Percentiles rank a stretch among this genome's conserved stretches.
Conservation (phyloP, 2,888 invertebrate genomes). For the Hyalella azteca region DNA sequence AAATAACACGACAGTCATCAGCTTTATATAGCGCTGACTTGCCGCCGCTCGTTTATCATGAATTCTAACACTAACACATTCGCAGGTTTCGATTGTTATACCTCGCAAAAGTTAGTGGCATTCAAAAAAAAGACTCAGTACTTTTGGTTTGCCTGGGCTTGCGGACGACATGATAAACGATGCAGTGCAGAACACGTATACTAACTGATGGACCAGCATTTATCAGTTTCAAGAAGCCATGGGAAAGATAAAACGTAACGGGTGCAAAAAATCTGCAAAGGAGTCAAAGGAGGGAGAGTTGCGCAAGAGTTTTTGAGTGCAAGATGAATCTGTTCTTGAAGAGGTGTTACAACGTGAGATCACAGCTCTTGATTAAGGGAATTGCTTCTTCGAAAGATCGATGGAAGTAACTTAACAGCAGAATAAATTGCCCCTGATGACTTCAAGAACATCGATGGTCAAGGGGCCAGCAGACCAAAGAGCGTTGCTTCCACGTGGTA, state of each 20-base stretch:
- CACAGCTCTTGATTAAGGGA: conserved; percentile 32
- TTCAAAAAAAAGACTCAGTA: neutral
- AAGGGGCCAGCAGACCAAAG: too few relatives aligned
- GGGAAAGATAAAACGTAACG: conserved; percentile 33
- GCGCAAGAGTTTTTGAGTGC: conserved; percentile 23
- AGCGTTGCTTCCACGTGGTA: too few relatives aligned
- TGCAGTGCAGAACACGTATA: conserved; percentile 29
- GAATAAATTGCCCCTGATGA: conserved; percentile 32
- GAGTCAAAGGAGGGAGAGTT: conserved; percentile 25
- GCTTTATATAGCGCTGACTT: too few relatives aligned
- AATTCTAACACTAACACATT: too few relatives aligned
- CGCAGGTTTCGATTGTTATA: too few relatives aligned
- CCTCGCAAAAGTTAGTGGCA: too few relatives aligned
- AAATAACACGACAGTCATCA: too few relatives aligned
- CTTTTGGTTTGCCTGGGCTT: neutral
- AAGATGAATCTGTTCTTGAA: conserved; percentile 27
- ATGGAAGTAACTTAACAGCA: conserved; percentile 26
- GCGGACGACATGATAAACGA: conserved; percentile 33
- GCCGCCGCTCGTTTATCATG: too few relatives aligned
- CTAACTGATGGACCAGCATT: conserved; percentile 33
- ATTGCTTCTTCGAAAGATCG: conserved; percentile 28
- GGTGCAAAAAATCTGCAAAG: neutral
- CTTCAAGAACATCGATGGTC: conserved; percentile 3
- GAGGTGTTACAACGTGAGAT: conserved; percentile 34
- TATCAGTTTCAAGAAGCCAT: conserved; percentile 37